Conservation (phyloP, 2,888 invertebrate genomes). For the Achlya flavicornis region DNA sequence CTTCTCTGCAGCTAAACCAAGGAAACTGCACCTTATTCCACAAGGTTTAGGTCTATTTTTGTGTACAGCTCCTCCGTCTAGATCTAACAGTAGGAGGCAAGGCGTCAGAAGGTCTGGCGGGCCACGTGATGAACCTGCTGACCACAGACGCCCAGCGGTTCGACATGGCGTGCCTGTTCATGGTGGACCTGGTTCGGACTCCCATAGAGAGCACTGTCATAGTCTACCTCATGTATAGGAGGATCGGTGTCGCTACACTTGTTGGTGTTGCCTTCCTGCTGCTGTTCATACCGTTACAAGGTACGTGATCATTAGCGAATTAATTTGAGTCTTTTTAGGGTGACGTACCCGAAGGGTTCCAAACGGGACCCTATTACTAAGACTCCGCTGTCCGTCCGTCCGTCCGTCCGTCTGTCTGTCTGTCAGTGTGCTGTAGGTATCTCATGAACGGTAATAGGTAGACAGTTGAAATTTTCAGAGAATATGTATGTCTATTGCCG, state of each 20-base stretch:
- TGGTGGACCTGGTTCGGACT: constrained; percentile 92
- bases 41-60: neutral
- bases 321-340: too few species aligned
- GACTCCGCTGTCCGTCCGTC: too few species aligned
- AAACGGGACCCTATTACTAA: too few species aligned
- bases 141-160: constrained; percentile 95
- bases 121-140: constrained; percentile 89
- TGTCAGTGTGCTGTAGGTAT: too few species aligned
- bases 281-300: constrained; percentile 86
- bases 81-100: constrained; percentile 86
- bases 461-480: too few species aligned
- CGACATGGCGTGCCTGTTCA: constrained; percentile 91
- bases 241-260: constrained; percentile 83
- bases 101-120: constrained; percentile 85
- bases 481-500: too few species aligned
- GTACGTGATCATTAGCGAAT: constrained; percentile 58
- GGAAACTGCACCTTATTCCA: neutral
- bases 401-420: too few species aligned
- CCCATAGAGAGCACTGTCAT: constrained; percentile 91
- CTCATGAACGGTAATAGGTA: too few species aligned
- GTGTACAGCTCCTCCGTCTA: constrained; percentile 86
- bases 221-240: constrained; percentile 88
- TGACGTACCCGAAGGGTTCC: too few species aligned
- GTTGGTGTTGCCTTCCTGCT: constrained; percentile 85
- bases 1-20: too few species aligned